phyloP scores from a whole-genome alignment of 2,888 invertebrate genomes.

The Mesorhabditis belari region DNA sequence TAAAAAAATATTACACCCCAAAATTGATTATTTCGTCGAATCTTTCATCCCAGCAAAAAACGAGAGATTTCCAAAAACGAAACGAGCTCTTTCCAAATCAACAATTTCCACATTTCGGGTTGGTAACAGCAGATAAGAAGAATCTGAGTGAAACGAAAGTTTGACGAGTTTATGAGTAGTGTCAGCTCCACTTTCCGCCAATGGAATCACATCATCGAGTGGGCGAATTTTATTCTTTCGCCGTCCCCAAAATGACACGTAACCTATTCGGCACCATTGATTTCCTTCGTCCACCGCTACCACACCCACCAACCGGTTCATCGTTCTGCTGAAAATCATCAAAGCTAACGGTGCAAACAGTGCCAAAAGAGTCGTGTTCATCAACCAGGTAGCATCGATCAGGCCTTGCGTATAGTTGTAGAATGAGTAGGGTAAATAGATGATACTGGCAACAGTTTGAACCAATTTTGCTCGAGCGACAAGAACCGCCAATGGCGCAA shows the following conservation, averaged over 20 bases:
- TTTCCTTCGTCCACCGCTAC: conserved; percentile 29
- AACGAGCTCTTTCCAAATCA: conserved; percentile 17
- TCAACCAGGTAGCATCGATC: conserved; percentile 12
- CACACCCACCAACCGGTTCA: conserved; percentile 40
- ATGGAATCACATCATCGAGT: conserved; percentile 15
- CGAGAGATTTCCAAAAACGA: conserved; percentile 23
- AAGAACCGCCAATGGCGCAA: conserved; percentile 21
- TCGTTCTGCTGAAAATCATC: conserved; percentile 14
- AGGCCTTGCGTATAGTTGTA: conserved; percentile 9
- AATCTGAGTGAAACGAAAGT: conserved; percentile 9
- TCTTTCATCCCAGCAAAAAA: no score
- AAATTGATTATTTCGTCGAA: neutral
- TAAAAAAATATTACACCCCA: neutral
- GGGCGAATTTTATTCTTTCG: conserved; percentile 18
- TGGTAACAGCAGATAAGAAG: conserved; percentile 16
- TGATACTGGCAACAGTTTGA: conserved; percentile 32
- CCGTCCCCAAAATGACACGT: conserved; percentile 28
- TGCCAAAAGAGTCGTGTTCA: conserved; percentile 15
- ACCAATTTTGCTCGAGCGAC: conserved; percentile 32
- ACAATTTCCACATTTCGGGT: conserved; percentile 23
- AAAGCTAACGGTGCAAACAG: conserved; percentile 20
- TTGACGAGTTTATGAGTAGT: conserved; percentile 15
- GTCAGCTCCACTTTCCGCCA: conserved; percentile 11
- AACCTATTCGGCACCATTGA: conserved; percentile 32
- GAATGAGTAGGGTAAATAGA: conserved; percentile 27